Evolutionary conservation across 2,888 invertebrate species (phyloP).

Genomic region (Acrobasis repandana): DNA sequence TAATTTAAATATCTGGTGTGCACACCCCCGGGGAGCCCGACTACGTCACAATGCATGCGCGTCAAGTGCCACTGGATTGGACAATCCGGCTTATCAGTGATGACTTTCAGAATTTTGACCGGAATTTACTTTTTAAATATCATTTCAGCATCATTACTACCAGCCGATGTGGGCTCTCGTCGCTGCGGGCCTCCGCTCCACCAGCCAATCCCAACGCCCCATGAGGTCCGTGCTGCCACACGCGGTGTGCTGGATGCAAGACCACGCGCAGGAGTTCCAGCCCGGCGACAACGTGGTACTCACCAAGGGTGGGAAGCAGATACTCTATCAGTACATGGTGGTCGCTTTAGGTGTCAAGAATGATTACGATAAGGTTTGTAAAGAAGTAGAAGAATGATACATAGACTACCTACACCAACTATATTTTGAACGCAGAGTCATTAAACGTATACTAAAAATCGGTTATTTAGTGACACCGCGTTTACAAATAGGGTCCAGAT

Average conservation of each 20-base stretch:
- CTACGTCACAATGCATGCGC: too few relatives aligned
- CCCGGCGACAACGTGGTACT: constrained; percentile 88
- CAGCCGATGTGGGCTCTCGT: constrained; percentile 96
- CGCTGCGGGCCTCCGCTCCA: constrained; percentile 91
- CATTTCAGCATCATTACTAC: constrained; percentile 91
- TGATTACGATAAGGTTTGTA: constrained; percentile 88
- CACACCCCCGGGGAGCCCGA: too few relatives aligned
- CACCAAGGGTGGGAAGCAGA: constrained; percentile 85
- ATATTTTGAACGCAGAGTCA: not conserved
- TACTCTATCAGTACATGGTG: constrained; percentile 92
- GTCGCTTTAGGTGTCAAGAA: constrained; percentile 92
- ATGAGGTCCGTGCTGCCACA: constrained; percentile 88
- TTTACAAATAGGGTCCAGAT: too few relatives aligned
- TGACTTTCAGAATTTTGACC: too few relatives aligned
- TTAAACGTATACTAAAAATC: too few relatives aligned
- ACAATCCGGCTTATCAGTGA: too few relatives aligned
- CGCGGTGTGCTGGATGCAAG: constrained; percentile 90
- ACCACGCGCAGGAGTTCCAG: constrained; percentile 87
- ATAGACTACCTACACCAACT: too few relatives aligned
- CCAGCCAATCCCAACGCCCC: constrained; percentile 83
- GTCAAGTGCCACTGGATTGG: too few relatives aligned
- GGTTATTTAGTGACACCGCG: too few relatives aligned
- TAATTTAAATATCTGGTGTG: too few relatives aligned
- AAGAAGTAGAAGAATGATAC: too few relatives aligned
- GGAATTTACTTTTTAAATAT: too few relatives aligned